Conservation (phyloP, 2,797 vertebrate genomes). For the Sebastes minor region DNA sequence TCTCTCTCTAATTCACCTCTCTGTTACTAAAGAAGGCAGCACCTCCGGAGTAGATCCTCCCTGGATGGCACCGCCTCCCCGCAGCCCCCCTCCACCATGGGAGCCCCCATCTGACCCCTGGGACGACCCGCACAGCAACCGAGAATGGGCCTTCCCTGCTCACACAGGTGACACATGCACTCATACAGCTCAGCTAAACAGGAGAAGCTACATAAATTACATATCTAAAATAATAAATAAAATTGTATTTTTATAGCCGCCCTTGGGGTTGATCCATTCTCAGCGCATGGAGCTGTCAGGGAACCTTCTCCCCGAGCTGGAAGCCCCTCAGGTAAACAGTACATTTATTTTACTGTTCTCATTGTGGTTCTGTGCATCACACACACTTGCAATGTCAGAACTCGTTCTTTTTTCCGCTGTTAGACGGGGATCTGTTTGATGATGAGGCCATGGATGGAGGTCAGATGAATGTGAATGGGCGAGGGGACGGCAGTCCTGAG, state of each 20-base stretch:
- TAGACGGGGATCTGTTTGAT: slow-evolving; percentile 90
- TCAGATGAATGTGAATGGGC: slow-evolving; percentile 84
- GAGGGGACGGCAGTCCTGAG: slow-evolving; percentile 80
- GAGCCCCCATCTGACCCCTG: slow-evolving; percentile 72
- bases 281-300: slow-evolving; percentile 21
- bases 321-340: slow-evolving; percentile 78
- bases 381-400: background rate
- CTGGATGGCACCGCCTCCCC: slow-evolving; percentile 75
- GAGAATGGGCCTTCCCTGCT: slow-evolving; percentile 58
- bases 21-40: slow-evolving; percentile 55
- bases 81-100: slow-evolving; percentile 76
- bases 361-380: background rate
- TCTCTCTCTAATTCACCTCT: background rate
- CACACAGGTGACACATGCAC: slow-evolving; percentile 60
- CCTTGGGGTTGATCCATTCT: slow-evolving; percentile 75
- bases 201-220: background rate
- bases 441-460: slow-evolving; percentile 86
- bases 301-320: slow-evolving; percentile 53
- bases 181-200: background rate
- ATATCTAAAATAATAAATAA: background rate
- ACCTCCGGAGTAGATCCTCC: slow-evolving; percentile 54
- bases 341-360: background rate
- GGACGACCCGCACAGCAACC: slow-evolving; percentile 64
- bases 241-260: slow-evolving; percentile 39
- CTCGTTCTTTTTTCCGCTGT: background rate